phyloP scores from a whole-genome alignment of 2,888 invertebrate species.

The Ditylenchus weischeri region DNA sequence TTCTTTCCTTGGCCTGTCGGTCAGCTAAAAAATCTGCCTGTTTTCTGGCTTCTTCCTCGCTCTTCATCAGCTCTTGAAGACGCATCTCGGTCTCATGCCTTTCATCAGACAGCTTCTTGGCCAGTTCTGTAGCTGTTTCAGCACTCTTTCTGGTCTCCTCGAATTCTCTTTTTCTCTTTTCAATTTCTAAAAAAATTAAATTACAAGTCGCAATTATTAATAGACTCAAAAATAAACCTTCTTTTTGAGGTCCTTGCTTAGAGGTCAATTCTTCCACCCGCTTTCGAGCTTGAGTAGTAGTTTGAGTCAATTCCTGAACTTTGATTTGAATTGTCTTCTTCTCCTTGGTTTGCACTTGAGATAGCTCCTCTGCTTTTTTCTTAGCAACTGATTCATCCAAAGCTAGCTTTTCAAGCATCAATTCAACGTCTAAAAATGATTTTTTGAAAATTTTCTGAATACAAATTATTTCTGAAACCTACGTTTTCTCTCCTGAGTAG shows the following conservation, averaged over 20 bases:
- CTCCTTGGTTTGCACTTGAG: no score
- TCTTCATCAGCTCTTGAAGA: background rate
- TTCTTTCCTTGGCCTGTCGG: constrained; percentile 5
- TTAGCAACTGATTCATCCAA: constrained; percentile 2
- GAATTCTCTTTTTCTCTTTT: background rate
- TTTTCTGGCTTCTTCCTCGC: constrained; percentile 1
- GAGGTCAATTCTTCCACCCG: background rate
- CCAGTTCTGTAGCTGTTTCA: background rate
- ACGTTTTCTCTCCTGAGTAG: constrained; percentile 4
- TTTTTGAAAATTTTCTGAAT: background rate
- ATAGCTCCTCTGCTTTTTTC: constrained; percentile 2
- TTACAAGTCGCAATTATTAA: background rate
- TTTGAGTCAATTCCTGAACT: background rate
- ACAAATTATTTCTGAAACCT: background rate
- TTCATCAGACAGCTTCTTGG: background rate
- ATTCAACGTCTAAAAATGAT: background rate
- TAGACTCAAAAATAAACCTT: no score
- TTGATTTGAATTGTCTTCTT: background rate
- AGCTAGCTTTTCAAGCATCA: constrained; percentile 4
- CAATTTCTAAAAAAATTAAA: background rate
- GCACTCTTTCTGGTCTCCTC: background rate
- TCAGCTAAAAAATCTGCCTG: background rate
- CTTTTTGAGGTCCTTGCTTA: no score
- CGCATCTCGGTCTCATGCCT: background rate
- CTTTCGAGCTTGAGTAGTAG: background rate